A percentile compares a stretch with the other conserved stretches of the same genome.
Conservation (phyloP, 2,888 invertebrate genomes). For the Holacanthella duospinosa region DNA sequence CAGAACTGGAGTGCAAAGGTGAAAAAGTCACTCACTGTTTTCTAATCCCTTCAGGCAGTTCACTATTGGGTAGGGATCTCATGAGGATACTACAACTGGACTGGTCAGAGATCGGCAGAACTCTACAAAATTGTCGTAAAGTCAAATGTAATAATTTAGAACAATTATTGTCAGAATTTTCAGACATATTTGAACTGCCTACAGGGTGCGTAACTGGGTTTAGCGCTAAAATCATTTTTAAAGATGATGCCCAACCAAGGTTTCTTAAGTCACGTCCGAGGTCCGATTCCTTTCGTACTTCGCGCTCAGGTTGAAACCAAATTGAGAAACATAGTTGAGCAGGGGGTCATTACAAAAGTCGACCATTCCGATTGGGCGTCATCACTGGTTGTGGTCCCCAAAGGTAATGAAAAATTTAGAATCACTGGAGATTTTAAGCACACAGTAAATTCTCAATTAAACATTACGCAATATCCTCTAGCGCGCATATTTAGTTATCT, state of each 20-base stretch:
- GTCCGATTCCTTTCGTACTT: slow-evolving; percentile 38
- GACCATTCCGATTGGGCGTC: slow-evolving; percentile 38
- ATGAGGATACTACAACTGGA: slow-evolving; percentile 14
- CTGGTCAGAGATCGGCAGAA: slow-evolving; percentile 16
- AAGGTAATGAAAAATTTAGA: slow-evolving; percentile 38
- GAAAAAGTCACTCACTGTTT: slow-evolving; percentile 8
- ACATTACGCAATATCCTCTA: slow-evolving; percentile 37
- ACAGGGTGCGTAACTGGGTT: slow-evolving; percentile 28
- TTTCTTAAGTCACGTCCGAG: slow-evolving; percentile 35
- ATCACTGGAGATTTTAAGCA: too few species aligned
- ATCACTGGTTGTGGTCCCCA: slow-evolving; percentile 40
- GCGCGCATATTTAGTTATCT: slow-evolving; percentile 34
- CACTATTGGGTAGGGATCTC: slow-evolving; percentile 22
- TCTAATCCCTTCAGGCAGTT: slow-evolving; percentile 12
- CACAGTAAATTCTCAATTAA: too few species aligned
- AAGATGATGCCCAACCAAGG: slow-evolving; percentile 34
- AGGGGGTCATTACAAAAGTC: slow-evolving; percentile 31
- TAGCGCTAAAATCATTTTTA: slow-evolving; percentile 24
- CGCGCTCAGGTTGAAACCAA: slow-evolving; percentile 34
- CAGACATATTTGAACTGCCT: slow-evolving; percentile 13
- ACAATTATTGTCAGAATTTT: slow-evolving; percentile 13
- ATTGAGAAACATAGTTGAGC: slow-evolving; percentile 30
- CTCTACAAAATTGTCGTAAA: too few species aligned
- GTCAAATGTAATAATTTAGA: background rate
- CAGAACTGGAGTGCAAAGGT: background rate